phyloP scores from a whole-genome alignment of 2,113 vertebrate species.

The Ophthalmolycus amberensis region DNA sequence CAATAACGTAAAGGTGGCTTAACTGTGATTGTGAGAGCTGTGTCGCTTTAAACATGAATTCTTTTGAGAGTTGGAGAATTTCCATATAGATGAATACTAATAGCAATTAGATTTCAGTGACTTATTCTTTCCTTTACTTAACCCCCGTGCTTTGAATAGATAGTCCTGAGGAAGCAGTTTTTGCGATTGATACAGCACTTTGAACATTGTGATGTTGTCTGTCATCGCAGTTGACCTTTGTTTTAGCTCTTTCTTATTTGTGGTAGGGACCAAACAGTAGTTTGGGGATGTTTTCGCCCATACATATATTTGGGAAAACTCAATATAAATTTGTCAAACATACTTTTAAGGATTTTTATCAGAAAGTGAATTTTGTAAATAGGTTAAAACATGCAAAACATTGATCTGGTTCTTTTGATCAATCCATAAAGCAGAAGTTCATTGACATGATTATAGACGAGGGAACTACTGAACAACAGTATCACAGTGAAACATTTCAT shows the following conservation, averaged over 20 bases:
- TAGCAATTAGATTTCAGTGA: conserved; percentile 64
- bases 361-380: background rate
- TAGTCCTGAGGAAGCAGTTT: conserved; percentile 33
- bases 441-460: background rate
- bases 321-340: background rate
- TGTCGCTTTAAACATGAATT: conserved; percentile 1
- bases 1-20: background rate
- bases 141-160: conserved; percentile 21
- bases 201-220: conserved; percentile 60
- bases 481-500: conserved; percentile 21
- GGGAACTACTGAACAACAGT: conserved; percentile 57
- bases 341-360: background rate
- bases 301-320: background rate
- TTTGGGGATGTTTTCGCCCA: conserved; percentile 4
- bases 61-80: conserved; percentile 25
- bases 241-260: conserved; percentile 26
- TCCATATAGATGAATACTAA: conserved; percentile 20
- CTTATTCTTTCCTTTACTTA: conserved; percentile 32
- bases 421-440: background rate
- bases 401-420: background rate
- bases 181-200: conserved; percentile 72
- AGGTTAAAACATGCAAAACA: conserved; percentile 15
- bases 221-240: conserved; percentile 53
- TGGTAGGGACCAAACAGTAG: conserved; percentile 18
- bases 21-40: background rate